Conservation (phyloP, 2,113 vertebrate species). For the Geococcyx californianus region DNA sequence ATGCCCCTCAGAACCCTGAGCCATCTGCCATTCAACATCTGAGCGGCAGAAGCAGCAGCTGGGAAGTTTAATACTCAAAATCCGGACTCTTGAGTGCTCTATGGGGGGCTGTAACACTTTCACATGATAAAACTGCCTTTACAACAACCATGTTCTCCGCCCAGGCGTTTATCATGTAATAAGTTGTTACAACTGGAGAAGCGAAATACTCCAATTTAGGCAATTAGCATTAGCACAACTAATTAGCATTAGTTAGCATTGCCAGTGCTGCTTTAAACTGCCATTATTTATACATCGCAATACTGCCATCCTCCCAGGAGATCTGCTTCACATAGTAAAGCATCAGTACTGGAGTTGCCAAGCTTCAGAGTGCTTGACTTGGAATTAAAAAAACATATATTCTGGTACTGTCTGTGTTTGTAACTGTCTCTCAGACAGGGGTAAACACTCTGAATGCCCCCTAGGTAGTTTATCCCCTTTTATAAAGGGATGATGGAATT, state of each 20-base stretch:
- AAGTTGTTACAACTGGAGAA: neutral
- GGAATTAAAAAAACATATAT: neutral
- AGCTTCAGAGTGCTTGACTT: neutral
- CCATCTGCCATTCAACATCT: neutral
- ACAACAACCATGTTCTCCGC: neutral
- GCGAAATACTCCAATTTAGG: neutral
- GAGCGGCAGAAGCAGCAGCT: neutral
- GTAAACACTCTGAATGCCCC: neutral
- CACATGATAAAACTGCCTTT: neutral
- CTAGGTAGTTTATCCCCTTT: neutral
- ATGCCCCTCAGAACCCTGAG: neutral
- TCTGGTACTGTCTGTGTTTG: accelerated
- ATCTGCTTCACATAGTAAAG: neutral
- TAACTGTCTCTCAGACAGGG: neutral
- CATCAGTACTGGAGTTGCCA: neutral
- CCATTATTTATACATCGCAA: neutral
- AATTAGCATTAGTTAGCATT: neutral
- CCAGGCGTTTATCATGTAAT: neutral
- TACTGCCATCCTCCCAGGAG: neutral
- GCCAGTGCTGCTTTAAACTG: neutral
- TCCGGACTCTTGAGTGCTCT: neutral
- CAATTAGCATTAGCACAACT: neutral
- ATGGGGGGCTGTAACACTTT: neutral
- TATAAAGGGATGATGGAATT: neutral
- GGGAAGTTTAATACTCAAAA: neutral